These are phyloP conservation scores for Ips nitidus DNA, from an alignment of 1,140 invertebrate genomes.

Conservation along the genomic window DNA sequence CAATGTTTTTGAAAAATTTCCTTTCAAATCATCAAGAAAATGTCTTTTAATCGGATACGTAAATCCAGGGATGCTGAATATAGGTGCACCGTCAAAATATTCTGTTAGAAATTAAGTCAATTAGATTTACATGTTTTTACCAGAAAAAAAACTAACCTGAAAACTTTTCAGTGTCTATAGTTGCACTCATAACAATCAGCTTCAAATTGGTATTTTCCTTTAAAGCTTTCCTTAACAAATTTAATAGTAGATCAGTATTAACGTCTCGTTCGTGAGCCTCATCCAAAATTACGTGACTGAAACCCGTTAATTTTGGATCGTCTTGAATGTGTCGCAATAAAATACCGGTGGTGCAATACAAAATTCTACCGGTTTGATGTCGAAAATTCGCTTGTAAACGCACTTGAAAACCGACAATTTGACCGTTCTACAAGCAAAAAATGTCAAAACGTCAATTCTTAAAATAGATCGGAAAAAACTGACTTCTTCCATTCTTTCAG, in stretches of 20 bases:
- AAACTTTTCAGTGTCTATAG: conserved; percentile 64
- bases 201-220: conserved; percentile 55
- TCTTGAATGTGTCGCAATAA: conserved; percentile 58
- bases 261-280: conserved; percentile 76
- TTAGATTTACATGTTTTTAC: conserved; percentile 26
- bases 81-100: conserved; percentile 59
- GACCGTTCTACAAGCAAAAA: conserved; percentile 63
- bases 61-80: conserved; percentile 51
- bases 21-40: conserved; percentile 55
- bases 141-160: conserved; percentile 1
- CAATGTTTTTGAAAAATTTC: conserved; percentile 40
- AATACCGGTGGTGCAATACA: conserved; percentile 71
- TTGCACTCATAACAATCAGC: conserved; percentile 72
- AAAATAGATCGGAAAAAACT: background rate
- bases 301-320: conserved; percentile 55
- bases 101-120: conserved; percentile 34
- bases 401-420: conserved; percentile 73
- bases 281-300: conserved; percentile 74
- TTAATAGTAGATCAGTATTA: conserved; percentile 64
- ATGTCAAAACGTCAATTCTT: background rate
- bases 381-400: conserved; percentile 48
- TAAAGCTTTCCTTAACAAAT: conserved; percentile 57
- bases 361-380: conserved; percentile 60
- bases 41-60: conserved; percentile 61
- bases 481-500: conserved; percentile 63